Evolutionary conservation across 2,797 vertebrate genomes (phyloP).

Genomic region (Champsocephalus gunnari): DNA sequence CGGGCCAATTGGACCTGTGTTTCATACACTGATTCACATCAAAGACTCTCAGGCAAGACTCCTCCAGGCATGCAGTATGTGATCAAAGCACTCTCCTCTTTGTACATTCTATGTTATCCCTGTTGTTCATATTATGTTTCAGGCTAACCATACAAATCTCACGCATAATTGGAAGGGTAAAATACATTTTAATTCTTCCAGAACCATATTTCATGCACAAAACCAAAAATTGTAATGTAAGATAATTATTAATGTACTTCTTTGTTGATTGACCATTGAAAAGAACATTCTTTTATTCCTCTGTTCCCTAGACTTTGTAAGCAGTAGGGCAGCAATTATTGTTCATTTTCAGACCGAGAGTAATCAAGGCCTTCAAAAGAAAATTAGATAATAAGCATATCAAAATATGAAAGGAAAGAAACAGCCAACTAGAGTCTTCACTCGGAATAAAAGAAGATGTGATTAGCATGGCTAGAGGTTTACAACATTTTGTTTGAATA

Average conservation of each 20-base stretch:
- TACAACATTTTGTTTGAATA: constrained; percentile 86
- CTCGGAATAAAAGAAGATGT: constrained; percentile 82
- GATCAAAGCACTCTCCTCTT: constrained; percentile 78
- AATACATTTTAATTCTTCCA: constrained; percentile 75
- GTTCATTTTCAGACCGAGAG: constrained; percentile 82
- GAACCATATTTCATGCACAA: constrained; percentile 66
- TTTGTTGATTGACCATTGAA: constrained; percentile 85
- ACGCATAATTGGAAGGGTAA: constrained; percentile 70
- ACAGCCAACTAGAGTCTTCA: constrained; percentile 79
- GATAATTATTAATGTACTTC: constrained; percentile 81
- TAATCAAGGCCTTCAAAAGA: constrained; percentile 84
- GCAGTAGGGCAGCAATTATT: constrained; percentile 85
- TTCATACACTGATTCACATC: constrained; percentile 84
- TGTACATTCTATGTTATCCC: constrained; percentile 76
- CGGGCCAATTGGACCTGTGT: constrained; percentile 82
- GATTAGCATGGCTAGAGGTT: constrained; percentile 85
- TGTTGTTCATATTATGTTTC: constrained; percentile 76
- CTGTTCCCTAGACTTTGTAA: constrained; percentile 76
- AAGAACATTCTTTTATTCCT: constrained; percentile 73
- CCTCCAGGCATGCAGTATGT: constrained; percentile 80
- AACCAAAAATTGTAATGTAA: constrained; percentile 74
- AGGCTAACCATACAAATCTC: constrained; percentile 67
- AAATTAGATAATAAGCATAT: constrained; percentile 86
- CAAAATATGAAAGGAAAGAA: constrained; percentile 83
- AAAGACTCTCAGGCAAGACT: constrained; percentile 80